phyloP scores from a whole-genome alignment of 1,140 invertebrate species.

The Drosophila teissieri region DNA sequence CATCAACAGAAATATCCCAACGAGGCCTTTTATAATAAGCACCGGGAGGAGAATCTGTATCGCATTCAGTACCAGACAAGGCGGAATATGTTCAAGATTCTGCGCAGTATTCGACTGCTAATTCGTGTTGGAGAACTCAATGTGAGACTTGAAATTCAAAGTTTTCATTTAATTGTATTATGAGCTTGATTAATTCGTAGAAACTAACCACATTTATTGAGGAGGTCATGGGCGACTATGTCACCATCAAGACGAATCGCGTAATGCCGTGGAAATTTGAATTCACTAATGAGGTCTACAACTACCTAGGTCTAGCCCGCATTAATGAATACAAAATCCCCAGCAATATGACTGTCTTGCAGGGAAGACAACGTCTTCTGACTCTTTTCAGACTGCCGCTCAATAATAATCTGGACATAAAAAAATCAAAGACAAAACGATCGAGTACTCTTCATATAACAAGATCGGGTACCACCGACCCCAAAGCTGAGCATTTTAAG shows the following conservation, averaged over 20 bases:
- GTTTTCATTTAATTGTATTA: neutral
- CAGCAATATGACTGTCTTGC: slow-evolving; percentile 30
- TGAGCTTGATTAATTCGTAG: slow-evolving; percentile 13
- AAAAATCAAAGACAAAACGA: neutral
- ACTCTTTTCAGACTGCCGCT: slow-evolving; percentile 39
- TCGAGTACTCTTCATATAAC: neutral
- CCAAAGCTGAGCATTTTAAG: slow-evolving; percentile 54
- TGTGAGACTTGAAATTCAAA: slow-evolving; percentile 3
- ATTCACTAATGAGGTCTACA: slow-evolving; percentile 80
- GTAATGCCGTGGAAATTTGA: slow-evolving; percentile 83
- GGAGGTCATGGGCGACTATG: slow-evolving; percentile 73
- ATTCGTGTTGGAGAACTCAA: slow-evolving; percentile 22
- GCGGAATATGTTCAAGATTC: slow-evolving; percentile 68
- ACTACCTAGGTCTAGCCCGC: slow-evolving; percentile 72
- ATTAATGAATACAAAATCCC: slow-evolving; percentile 67
- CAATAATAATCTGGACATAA: neutral
- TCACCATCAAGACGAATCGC: slow-evolving; percentile 67
- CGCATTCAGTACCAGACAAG: slow-evolving; percentile 76
- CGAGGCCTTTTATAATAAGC: slow-evolving; percentile 26
- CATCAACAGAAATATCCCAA: slow-evolving; percentile 40
- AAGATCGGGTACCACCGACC: slow-evolving; percentile 25
- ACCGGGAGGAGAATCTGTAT: slow-evolving; percentile 55
- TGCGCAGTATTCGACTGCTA: slow-evolving; percentile 53
- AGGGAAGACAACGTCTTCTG: slow-evolving; percentile 35
- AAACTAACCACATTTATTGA: slow-evolving; percentile 63